Conservation (phyloP, 2,888 invertebrate species). For the Brachylomia viminalis region DNA sequence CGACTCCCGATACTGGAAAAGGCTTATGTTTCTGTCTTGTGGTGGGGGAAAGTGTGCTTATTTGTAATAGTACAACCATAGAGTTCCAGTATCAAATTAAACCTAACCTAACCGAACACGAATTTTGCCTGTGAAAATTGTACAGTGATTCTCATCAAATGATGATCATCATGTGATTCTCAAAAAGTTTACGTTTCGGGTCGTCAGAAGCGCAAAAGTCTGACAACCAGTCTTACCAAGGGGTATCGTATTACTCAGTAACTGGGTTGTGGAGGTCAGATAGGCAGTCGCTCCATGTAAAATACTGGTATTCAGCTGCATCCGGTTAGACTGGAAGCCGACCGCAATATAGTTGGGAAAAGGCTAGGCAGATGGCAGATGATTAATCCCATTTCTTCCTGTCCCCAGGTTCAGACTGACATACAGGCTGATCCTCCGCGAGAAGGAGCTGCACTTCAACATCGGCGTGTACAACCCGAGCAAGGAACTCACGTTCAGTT, state of each 20-base stretch:
- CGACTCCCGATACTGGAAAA: background rate
- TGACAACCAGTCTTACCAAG: too few species aligned
- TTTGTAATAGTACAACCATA: background rate
- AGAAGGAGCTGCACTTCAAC: slow-evolving; percentile 97
- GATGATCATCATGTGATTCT: too few species aligned
- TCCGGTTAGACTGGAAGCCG: too few species aligned
- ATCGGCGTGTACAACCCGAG: slow-evolving; percentile 98
- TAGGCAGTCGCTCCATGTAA: too few species aligned
- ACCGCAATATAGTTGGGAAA: too few species aligned
- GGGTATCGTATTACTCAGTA: too few species aligned
- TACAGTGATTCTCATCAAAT: background rate
- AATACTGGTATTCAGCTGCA: too few species aligned
- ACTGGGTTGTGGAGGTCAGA: too few species aligned
- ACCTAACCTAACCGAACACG: background rate
- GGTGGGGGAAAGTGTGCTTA: background rate
- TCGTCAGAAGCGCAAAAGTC: too few species aligned
- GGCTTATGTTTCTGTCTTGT: background rate
- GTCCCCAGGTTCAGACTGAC: slow-evolving; percentile 95
- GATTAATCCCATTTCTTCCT: accelerated
- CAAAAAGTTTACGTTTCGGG: too few species aligned
- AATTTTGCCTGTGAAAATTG: background rate
- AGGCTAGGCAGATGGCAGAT: too few species aligned
- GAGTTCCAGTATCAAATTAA: background rate
- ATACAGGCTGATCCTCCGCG: slow-evolving; percentile 97
- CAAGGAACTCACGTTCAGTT: slow-evolving; percentile 97